These are phyloP conservation scores for Drosophila pectinifera DNA, from an alignment of 1,140 invertebrate species.

Conservation along the genomic window DNA sequence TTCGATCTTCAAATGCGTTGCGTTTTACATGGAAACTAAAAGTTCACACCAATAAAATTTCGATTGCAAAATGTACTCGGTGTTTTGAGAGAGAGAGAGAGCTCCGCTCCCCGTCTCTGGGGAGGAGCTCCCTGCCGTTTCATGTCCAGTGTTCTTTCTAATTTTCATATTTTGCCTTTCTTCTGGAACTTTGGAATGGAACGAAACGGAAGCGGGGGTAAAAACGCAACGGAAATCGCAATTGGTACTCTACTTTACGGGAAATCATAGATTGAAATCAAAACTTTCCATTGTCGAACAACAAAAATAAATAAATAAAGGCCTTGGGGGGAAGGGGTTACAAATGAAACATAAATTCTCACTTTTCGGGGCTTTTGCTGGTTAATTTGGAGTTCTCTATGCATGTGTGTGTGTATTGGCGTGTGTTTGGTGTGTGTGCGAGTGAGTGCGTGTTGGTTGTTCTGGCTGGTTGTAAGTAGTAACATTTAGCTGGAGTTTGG, in stretches of 20 bases:
- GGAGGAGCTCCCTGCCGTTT: slow-evolving; percentile 4
- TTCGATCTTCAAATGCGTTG: slow-evolving; percentile 76
- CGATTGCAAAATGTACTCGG: slow-evolving; percentile 60
- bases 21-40: slow-evolving; percentile 70
- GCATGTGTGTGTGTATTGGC: slow-evolving; percentile 18
- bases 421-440: slow-evolving; percentile 9
- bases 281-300: background rate
- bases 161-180: background rate
- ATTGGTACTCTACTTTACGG: background rate
- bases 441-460: no score
- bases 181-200: slow-evolving; percentile 16
- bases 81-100: slow-evolving; percentile 14
- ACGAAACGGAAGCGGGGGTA: background rate
- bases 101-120: slow-evolving; percentile 6
- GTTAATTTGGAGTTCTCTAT: background rate
- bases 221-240: slow-evolving; percentile 10
- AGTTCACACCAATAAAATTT: slow-evolving; percentile 66
- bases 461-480: slow-evolving; percentile 18
- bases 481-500: slow-evolving; percentile 43
- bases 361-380: background rate
- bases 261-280: slow-evolving; percentile 17
- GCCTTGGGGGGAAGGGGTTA: background rate
- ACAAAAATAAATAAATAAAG: no score
- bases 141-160: slow-evolving; percentile 19
- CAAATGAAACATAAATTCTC: background rate